Evolutionary conservation across 1,140 invertebrate genomes (phyloP), one percentile per base, ranked within the genome.

Genomic region (Cyphomyrmex costatus): DNA sequence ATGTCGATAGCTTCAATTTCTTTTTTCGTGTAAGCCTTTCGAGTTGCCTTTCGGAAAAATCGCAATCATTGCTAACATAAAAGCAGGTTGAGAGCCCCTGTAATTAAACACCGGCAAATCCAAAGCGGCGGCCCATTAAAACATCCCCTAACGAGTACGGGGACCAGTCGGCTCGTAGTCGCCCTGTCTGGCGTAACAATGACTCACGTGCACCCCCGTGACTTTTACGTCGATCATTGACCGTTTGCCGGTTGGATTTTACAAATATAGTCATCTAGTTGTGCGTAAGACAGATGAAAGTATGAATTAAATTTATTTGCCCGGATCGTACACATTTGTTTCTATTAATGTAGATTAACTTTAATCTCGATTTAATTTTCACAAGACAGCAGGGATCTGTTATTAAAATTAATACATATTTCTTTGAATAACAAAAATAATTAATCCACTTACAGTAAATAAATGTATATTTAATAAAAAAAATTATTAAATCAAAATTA

Each of bases 51-150:
- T 14, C 19, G 16, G 21, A 42, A n/a, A 84, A 12, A 49, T 70
- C 42, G 42, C 12, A 16, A 27, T 7, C 14, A 6, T 30, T 16
- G 60, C 30, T 65, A 7, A 33, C 27, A 12, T 21, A 14, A 10
- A 30, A 1, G 51, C 27, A 53, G n/a, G 60, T 89, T 89, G 88
- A 89, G 88, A 89, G 79, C 85, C 87, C 53, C 90, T 91, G 90
- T 92, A 92, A 92, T 92, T 92, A 92, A 92, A 92, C 86, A 90
- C 86, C 89, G 91, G 90, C 91, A 90, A 92, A 92, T 92, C 80
- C 90, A 91, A 92, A 91, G 91, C 89, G 87, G 73, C 85, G 71
- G 86, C 86, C 91, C 91, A 92, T 92, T 92, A 92, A 92, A 92
- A 92, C 88, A 90, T 91, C 91, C 91, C 91, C 91, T 92, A 91